Evolutionary conservation across 2,113 vertebrate species (phyloP).

Genomic region (Melospiza georgiana): DNA sequence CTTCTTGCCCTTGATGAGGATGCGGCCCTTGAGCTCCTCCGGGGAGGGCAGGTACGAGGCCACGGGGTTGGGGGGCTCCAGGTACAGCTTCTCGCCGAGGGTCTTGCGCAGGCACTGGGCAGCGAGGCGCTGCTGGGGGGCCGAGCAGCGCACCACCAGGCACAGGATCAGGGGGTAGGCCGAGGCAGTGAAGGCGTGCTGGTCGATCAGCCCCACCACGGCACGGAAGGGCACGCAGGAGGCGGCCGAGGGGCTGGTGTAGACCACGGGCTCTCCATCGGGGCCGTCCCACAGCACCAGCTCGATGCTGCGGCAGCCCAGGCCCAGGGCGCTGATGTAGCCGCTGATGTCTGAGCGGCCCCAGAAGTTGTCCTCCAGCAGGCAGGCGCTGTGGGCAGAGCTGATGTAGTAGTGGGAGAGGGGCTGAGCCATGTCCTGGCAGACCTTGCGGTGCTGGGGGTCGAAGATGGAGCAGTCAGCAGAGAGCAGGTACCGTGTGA

Average conservation of each 20-base stretch:
- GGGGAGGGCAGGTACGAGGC: slow-evolving; percentile 87
- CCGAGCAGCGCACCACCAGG: slow-evolving; percentile 85
- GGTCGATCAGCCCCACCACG: slow-evolving; percentile 86
- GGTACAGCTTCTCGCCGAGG: slow-evolving; percentile 84
- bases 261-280: slow-evolving; percentile 88
- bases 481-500: slow-evolving; percentile 92
- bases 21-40: slow-evolving; percentile 86
- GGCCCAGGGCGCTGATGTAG: slow-evolving; percentile 84
- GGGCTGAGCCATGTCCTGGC: slow-evolving; percentile 91
- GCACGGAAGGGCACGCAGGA: slow-evolving; percentile 84
- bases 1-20: slow-evolving; percentile 87
- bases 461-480: slow-evolving; percentile 91
- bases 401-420: slow-evolving; percentile 94
- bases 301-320: slow-evolving; percentile 91
- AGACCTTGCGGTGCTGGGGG: slow-evolving; percentile 89
- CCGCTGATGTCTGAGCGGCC: slow-evolving; percentile 84
- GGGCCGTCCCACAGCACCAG: slow-evolving; percentile 88
- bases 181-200: slow-evolving; percentile 88
- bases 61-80: slow-evolving; percentile 76
- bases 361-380: slow-evolving; percentile 90
- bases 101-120: slow-evolving; percentile 89
- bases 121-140: slow-evolving; percentile 84
- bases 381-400: slow-evolving; percentile 88
- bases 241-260: slow-evolving; percentile 83
- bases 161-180: slow-evolving; percentile 90